Conservation (phyloP, 2,797 vertebrate species). For the Delichon dasypus region DNA sequence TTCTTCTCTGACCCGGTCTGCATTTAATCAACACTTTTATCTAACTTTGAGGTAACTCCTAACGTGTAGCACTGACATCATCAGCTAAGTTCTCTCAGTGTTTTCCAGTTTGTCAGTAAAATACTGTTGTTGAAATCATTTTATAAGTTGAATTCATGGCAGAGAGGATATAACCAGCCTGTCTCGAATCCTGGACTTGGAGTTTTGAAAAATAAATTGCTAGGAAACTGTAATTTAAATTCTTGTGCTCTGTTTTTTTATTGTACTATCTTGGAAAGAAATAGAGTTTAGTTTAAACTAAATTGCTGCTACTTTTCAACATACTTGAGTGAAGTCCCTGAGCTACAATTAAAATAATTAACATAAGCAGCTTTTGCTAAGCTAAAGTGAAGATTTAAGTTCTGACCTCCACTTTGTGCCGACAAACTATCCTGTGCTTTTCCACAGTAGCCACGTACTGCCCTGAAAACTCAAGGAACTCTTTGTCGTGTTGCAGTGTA, state of each 20-base stretch:
- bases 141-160: neutral
- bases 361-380: neutral
- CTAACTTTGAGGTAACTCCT: neutral
- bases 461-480: neutral
- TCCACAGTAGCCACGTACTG: neutral
- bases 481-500: neutral
- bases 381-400: neutral
- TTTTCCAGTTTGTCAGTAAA: neutral
- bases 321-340: neutral
- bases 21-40: neutral
- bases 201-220: neutral
- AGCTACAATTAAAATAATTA: conserved; percentile 22
- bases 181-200: neutral
- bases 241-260: conserved; percentile 16
- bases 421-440: neutral
- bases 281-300: conserved; percentile 22
- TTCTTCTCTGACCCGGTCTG: neutral
- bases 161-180: neutral
- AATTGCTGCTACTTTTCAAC: neutral
- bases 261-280: conserved; percentile 23
- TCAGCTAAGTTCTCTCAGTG: neutral
- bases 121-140: neutral
- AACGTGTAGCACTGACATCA: neutral
- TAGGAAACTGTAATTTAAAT: conserved; percentile 22
- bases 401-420: neutral